phyloP scores from a whole-genome alignment of 2,797 vertebrate genomes.

The Rhodeus uyekii region DNA sequence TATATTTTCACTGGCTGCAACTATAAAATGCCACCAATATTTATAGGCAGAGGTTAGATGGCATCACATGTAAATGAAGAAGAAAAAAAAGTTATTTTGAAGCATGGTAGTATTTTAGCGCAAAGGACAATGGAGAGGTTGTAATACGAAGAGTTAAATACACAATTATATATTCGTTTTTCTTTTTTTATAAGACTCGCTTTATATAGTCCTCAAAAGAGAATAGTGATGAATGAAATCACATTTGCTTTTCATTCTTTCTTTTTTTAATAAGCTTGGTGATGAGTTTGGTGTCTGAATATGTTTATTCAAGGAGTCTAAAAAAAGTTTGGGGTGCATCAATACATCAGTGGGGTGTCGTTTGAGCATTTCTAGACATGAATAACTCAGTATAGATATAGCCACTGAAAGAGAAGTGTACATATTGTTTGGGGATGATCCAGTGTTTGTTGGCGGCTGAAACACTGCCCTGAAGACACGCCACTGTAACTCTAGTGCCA shows the following conservation, averaged over 20 bases:
- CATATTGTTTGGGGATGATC: conserved; percentile 25
- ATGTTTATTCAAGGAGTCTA: conserved; percentile 34
- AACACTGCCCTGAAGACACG: conserved; percentile 48
- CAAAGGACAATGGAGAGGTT: conserved; percentile 58
- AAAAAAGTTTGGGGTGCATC: conserved; percentile 39
- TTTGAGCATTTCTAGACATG: conserved; percentile 1
- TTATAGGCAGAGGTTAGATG: conserved; percentile 54
- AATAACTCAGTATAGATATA: conserved; percentile 14
- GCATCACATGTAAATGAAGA: conserved; percentile 50
- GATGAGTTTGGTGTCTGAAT: conserved; percentile 31
- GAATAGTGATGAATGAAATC: conserved; percentile 12
- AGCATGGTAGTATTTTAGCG: conserved; percentile 69
- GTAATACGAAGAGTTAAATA: conserved; percentile 46
- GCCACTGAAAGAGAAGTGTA: background rate
- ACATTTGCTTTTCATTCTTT: conserved; percentile 9
- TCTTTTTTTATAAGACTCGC: conserved; percentile 26
- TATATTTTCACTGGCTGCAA: conserved; percentile 62
- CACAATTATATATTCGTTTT: conserved; percentile 46
- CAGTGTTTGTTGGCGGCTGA: conserved; percentile 40
- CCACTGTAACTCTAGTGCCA: conserved; percentile 38
- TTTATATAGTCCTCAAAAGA: conserved; percentile 50
- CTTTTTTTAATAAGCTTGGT: conserved; percentile 39
- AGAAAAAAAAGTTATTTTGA: conserved; percentile 58
- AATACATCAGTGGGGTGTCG: conserved; percentile 31
- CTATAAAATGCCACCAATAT: conserved; percentile 54